Base-by-base conservation (phyloP, 1,140 invertebrate species). In the Meloidogyne exigua region DNA sequence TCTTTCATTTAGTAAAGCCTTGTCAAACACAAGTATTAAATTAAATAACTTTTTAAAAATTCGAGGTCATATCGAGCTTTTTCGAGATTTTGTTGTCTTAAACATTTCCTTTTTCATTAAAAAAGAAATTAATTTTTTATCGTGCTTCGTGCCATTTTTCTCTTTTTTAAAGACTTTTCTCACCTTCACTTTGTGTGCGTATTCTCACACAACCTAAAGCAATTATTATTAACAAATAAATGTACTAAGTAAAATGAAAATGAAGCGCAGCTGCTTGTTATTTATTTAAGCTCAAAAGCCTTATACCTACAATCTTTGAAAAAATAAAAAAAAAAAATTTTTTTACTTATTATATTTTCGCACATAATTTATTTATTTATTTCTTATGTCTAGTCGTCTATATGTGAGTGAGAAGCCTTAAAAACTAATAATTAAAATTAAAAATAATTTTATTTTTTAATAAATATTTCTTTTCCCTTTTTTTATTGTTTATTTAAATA, bases 321-420 rank as follows among this genome's bases (percentile, higher is more conserved):
- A 32, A 32, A 3, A 57, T 32, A 32, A 32, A 32, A 3, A 57
- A 57, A 57, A 18, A 57, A 57, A n/a, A 7, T 57, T 9, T 39
- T 39, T 49, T 49, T 49, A 2, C 18, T 18, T 57, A 57, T 57
- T 57, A 57, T 57, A 57, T 57, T 57, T 57, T n/a, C n/a, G 18
- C 49, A n/a, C 49, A 57, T 57, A n/a, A 57, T 57, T 57, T 57
- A 57, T 57, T 57, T n/a, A 57, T 57, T 57, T 57, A n/a, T n/a
- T 44, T 18, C 18, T 0, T 57, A n/a, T 57, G 44, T 10, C 18
- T 4, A 7, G 3, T 2, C 21, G n/a, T n/a, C 18, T n/a, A 57
- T 39, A 39, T 39, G 10, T 44, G 18, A 44, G 18, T 7, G 9
- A 57, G 49, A n/a, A 3, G n/a, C 18, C 0, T 15, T n/a, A n/a